Percentiles rank a stretch among this genome's conserved stretches.
Conservation (phyloP, 2,797 vertebrate genomes). For the Neomorphus geoffroyi region DNA sequence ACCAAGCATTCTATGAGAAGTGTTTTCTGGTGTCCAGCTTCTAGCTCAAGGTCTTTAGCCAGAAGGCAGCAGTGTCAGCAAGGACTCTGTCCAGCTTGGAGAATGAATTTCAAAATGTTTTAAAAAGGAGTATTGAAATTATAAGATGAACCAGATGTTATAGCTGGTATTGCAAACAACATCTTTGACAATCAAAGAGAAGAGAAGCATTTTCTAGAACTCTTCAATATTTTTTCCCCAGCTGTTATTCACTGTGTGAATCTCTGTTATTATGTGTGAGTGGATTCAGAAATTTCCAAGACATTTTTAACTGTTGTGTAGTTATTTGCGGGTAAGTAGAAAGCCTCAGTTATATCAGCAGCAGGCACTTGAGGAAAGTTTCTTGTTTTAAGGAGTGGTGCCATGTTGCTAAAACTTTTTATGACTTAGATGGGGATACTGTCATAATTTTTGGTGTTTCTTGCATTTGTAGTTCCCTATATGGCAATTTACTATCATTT, state of each 20-base stretch:
- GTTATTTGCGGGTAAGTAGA: not conserved
- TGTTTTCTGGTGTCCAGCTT: not conserved
- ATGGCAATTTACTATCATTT: slow-evolving; percentile 45
- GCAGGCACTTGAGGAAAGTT: not conserved
- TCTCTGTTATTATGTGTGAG: not conserved
- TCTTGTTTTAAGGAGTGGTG: not conserved
- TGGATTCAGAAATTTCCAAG: not conserved
- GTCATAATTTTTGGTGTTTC: not conserved
- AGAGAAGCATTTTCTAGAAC: not conserved
- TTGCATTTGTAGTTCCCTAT: slow-evolving; percentile 54
- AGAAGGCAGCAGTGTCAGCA: not conserved
- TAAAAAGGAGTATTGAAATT: not conserved
- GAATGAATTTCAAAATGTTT: not conserved
- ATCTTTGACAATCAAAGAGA: not conserved
- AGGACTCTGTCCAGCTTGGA: not conserved
- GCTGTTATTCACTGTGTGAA: not conserved
- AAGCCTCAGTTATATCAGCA: not conserved
- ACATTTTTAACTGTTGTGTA: not conserved
- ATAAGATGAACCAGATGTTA: not conserved
- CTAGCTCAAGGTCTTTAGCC: not conserved
- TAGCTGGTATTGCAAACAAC: not conserved
- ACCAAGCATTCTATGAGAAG: not conserved
- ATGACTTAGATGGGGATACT: not conserved
- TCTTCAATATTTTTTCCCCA: not conserved
- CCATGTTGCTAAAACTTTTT: not conserved